A percentile compares a stretch with the other conserved stretches of the same genome.
Evolutionary conservation across 2,113 vertebrate genomes (phyloP).

Genomic region (Mugil cephalus): DNA sequence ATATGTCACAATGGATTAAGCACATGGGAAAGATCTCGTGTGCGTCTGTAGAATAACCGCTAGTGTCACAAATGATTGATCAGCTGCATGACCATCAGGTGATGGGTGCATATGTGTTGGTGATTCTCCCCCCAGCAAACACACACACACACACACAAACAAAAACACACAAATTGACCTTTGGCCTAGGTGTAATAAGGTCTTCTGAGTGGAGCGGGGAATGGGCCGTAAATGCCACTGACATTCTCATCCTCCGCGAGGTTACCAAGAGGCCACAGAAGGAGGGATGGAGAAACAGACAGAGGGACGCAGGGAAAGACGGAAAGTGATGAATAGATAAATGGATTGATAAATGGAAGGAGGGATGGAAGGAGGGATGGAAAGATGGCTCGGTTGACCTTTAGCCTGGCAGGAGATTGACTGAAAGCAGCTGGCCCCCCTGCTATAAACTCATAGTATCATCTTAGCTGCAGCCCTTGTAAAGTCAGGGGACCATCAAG

Average conservation of each 20-base stretch:
- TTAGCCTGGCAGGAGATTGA: slow-evolving; percentile 61
- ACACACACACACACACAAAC: slow-evolving; percentile 19
- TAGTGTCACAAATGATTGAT: slow-evolving; percentile 59
- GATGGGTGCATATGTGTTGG: background rate
- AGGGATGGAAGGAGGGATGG: slow-evolving; percentile 16
- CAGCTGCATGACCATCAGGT: slow-evolving; percentile 42
- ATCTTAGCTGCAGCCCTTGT: slow-evolving; percentile 36
- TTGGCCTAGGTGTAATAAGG: slow-evolving; percentile 70
- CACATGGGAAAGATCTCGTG: slow-evolving; percentile 40
- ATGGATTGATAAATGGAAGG: slow-evolving; percentile 39
- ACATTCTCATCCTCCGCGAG: slow-evolving; percentile 65
- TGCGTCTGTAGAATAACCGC: slow-evolving; percentile 18
- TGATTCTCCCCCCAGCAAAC: background rate
- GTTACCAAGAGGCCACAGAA: slow-evolving; percentile 63
- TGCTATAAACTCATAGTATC: slow-evolving; percentile 34
- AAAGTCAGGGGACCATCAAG: slow-evolving; percentile 41
- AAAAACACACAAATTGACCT: slow-evolving; percentile 53
- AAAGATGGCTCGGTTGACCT: slow-evolving; percentile 63
- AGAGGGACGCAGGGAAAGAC: slow-evolving; percentile 23
- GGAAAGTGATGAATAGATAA: slow-evolving; percentile 53
- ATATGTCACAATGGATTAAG: slow-evolving; percentile 38
- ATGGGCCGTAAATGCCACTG: slow-evolving; percentile 73
- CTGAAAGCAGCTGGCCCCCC: slow-evolving; percentile 38
- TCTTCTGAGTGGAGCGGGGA: slow-evolving; percentile 48
- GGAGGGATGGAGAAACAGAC: slow-evolving; percentile 2